phyloP scores from a whole-genome alignment of 2,797 vertebrate species.

The Philypnodon macrostomus region DNA sequence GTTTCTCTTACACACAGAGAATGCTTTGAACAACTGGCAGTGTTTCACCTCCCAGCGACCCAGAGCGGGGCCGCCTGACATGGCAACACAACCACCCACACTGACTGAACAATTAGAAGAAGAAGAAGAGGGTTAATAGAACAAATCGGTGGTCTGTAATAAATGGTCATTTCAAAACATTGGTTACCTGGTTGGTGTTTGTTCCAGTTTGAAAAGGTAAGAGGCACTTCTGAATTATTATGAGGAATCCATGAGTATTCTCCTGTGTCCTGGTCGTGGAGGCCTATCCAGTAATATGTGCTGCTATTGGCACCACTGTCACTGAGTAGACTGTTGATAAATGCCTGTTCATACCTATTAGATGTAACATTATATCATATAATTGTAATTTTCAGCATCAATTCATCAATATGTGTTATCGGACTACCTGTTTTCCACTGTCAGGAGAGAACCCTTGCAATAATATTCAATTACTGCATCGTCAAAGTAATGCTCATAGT shows the following conservation, averaged over 20 bases:
- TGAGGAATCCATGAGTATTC: constrained; percentile 82
- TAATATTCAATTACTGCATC: constrained; percentile 84
- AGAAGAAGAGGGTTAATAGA: constrained; percentile 9
- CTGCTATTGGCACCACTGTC: constrained; percentile 68
- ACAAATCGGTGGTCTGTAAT: no score
- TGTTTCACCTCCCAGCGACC: constrained; percentile 93
- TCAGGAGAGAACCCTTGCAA: constrained; percentile 86
- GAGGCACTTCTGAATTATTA: constrained; percentile 48
- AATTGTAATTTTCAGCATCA: no score
- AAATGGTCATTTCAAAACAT: no score
- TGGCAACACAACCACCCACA: constrained; percentile 84
- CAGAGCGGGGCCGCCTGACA: constrained; percentile 77
- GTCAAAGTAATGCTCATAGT: constrained; percentile 81
- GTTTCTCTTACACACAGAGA: constrained; percentile 87
- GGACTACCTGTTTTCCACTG: constrained; percentile 84
- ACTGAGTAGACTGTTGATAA: constrained; percentile 87
- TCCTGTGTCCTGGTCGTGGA: constrained; percentile 84
- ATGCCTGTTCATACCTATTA: constrained; percentile 91
- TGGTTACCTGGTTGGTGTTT: constrained; percentile 84
- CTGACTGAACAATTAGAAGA: constrained; percentile 66
- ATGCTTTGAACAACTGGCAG: constrained; percentile 83
- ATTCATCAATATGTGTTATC: not conserved
- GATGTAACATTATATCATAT: no score
- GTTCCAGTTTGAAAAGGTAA: constrained; percentile 90
- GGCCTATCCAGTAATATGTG: constrained; percentile 86